Evolutionary conservation across 2,113 vertebrate species (phyloP).

Genomic region (Pollimyrus isidori): DNA sequence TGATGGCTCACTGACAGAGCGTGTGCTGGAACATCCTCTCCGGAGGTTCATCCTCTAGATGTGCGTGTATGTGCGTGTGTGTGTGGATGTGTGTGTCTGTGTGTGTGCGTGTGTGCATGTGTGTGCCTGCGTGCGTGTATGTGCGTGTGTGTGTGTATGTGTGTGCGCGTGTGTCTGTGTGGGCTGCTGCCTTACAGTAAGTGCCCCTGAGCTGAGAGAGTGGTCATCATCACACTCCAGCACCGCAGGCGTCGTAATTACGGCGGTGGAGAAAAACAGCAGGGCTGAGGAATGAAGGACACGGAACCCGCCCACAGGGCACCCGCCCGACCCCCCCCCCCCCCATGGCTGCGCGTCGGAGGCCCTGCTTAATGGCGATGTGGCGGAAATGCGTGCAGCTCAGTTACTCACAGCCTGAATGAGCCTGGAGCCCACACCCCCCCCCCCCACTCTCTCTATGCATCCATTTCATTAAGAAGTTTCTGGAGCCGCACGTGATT

Average conservation of each 20-base stretch:
- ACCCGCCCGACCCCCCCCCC: not conserved
- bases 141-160: not conserved
- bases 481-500: not conserved
- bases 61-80: not conserved
- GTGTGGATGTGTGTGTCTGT: not conserved
- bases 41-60: not conserved
- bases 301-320: not conserved
- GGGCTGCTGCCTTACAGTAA: not conserved
- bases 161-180: not conserved
- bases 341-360: not conserved
- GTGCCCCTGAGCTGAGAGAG: constrained; percentile 5
- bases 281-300: not conserved
- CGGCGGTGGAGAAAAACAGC: not conserved
- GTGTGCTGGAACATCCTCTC: not conserved
- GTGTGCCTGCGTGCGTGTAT: not conserved
- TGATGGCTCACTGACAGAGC: constrained; percentile 13
- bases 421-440: not conserved
- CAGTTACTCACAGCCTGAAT: not conserved
- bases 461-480: not conserved
- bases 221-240: not conserved
- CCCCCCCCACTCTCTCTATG: not conserved
- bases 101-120: not conserved
- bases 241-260: not conserved
- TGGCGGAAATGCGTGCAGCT: not conserved
- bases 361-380: not conserved